phyloP scores from a whole-genome alignment of 2,888 invertebrate genomes.

The Mamestra brassicae region DNA sequence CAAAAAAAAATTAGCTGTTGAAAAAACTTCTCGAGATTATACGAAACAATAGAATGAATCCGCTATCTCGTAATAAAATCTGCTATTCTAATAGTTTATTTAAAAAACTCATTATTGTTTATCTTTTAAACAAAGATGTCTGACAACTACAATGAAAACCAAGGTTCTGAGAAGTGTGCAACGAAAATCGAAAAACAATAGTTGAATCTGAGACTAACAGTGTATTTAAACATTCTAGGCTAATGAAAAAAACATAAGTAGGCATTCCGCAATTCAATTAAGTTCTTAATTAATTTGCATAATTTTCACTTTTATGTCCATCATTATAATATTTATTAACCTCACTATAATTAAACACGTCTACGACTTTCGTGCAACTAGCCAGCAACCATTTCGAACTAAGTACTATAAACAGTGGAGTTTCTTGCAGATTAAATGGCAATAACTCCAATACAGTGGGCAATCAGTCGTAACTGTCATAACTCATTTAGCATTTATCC shows the following conservation, averaged over 20 bases:
- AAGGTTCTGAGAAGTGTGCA: conserved; percentile 41
- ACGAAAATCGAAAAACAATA: conserved; percentile 15
- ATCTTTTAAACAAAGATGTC: conserved; percentile 30
- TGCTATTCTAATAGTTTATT: conserved; percentile 29
- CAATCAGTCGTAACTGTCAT: conserved; percentile 63
- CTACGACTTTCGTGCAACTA: conserved; percentile 37
- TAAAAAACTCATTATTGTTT: conserved; percentile 37
- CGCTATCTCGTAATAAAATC: conserved; percentile 44
- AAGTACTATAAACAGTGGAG: conserved; percentile 38
- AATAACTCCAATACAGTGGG: conserved; percentile 39
- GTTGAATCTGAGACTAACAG: background rate
- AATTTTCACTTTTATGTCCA: conserved; percentile 35
- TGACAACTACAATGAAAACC: conserved; percentile 34
- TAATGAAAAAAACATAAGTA: background rate
- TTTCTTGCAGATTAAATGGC: conserved; percentile 49
- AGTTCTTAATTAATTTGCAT: conserved; percentile 27
- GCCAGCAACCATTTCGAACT: conserved; percentile 22
- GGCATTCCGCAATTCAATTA: conserved; percentile 3
- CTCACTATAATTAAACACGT: conserved; percentile 17
- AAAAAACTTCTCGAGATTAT: conserved; percentile 19
- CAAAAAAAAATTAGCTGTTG: conserved; percentile 7
- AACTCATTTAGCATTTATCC: conserved; percentile 59
- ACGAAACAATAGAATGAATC: conserved; percentile 57
- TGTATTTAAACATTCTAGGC: background rate
- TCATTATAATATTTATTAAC: conserved; percentile 27